These are phyloP conservation scores for Coptotermes formosanus DNA, from an alignment of 1,140 invertebrate genomes.

Conservation along the genomic window DNA sequence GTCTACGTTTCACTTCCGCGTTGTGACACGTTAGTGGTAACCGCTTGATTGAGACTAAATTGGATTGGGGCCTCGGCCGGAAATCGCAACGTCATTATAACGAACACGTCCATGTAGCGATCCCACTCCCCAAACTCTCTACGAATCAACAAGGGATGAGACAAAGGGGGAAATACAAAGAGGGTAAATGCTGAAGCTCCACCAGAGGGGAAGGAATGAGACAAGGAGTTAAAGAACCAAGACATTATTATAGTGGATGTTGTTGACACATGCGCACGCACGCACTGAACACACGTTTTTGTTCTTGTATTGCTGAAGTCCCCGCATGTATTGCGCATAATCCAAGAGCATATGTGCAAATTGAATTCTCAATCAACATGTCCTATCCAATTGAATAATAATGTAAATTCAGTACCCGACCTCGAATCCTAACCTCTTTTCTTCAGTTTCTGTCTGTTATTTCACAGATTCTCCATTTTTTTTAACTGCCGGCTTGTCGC, in stretches of 20 bases:
- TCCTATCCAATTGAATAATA: too few species aligned
- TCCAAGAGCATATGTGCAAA: not conserved
- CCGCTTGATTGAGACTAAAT: conserved; percentile 15
- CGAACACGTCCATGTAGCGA: conserved; percentile 3
- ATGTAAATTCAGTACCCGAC: too few species aligned
- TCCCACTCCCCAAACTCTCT: not conserved
- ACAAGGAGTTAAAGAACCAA: not conserved
- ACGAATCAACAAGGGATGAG: conserved; percentile 13
- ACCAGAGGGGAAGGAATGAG: not conserved
- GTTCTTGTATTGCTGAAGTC: not conserved
- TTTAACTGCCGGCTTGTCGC: too few species aligned
- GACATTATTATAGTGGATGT: not conserved
- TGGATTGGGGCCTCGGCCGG: not conserved
- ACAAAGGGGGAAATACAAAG: conserved; percentile 9
- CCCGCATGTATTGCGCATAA: not conserved
- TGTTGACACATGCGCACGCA: not conserved
- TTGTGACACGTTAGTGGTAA: conserved; percentile 15
- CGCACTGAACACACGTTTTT: not conserved
- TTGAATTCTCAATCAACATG: too few species aligned
- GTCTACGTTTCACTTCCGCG: conserved; percentile 4
- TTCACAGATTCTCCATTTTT: too few species aligned
- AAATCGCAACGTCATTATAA: conserved; percentile 16
- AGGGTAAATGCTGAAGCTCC: not conserved
- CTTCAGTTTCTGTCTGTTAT: too few species aligned
- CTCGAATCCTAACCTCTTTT: too few species aligned